Conservation (phyloP, 2,797 vertebrate species). For the Gastrophryne carolinensis region DNA sequence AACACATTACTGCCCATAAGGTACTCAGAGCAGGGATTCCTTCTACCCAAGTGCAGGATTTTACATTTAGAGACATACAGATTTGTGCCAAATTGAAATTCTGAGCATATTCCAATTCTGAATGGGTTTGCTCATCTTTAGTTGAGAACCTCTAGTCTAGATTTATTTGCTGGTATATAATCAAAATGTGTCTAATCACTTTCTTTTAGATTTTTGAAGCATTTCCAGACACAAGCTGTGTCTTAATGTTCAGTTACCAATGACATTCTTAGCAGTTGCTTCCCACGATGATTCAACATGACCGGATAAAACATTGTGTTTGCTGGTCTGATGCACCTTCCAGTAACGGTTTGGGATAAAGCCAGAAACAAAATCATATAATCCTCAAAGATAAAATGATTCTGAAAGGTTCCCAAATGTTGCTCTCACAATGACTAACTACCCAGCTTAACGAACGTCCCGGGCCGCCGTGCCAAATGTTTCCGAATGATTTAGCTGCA, state of each 20-base stretch:
- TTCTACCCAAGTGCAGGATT: too few species aligned
- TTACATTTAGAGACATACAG: too few species aligned
- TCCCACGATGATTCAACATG: slow-evolving; percentile 21
- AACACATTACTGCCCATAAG: too few species aligned
- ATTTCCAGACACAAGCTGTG: too few species aligned
- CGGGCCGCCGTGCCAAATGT: not conserved
- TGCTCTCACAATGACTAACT: slow-evolving; percentile 10
- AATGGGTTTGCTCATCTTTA: too few species aligned
- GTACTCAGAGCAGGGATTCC: too few species aligned
- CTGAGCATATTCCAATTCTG: too few species aligned
- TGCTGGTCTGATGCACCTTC: slow-evolving; percentile 19
- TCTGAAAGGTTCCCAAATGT: slow-evolving; percentile 34
- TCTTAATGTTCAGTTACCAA: not conserved
- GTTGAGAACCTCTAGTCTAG: too few species aligned
- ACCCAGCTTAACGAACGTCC: slow-evolving; percentile 3
- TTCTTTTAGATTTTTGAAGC: too few species aligned
- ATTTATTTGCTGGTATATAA: too few species aligned
- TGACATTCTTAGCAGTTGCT: slow-evolving; percentile 1
- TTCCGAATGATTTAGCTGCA: not conserved
- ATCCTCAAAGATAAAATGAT: slow-evolving; percentile 36
- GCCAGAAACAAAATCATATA: slow-evolving; percentile 38
- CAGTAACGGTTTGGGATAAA: slow-evolving; percentile 27
- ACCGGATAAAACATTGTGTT: slow-evolving; percentile 25
- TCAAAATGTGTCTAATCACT: too few species aligned
- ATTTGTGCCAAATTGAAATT: too few species aligned